Evolutionary conservation across 2,888 invertebrate species (phyloP).

Genomic region (Stenoptilia bipunctidactyla): DNA sequence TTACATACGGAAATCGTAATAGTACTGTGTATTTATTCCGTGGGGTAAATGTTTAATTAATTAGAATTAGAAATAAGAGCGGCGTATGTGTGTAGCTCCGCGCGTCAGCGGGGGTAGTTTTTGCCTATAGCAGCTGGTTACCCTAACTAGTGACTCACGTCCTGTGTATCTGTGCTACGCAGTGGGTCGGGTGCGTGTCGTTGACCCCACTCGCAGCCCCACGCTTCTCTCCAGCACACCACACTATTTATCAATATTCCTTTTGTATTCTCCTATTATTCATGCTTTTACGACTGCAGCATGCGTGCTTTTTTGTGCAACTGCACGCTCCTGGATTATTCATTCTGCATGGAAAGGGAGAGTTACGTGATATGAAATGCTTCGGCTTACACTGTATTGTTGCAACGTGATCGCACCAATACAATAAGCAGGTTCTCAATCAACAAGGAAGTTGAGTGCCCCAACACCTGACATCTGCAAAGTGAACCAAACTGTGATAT

Average conservation of each 20-base stretch:
- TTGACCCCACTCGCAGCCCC: conserved; percentile 65
- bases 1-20: no score
- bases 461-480: background rate
- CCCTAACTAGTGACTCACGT: conserved; percentile 64
- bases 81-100: conserved; percentile 30
- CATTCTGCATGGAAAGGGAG: conserved; percentile 37
- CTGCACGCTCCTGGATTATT: conserved; percentile 33
- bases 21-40: no score
- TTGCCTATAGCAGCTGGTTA: conserved; percentile 64
- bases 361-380: conserved; percentile 11
- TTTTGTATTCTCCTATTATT: conserved; percentile 58
- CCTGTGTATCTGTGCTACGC: conserved; percentile 54
- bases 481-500: no score
- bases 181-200: conserved; percentile 63
- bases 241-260: conserved; percentile 56
- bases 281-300: conserved; percentile 40
- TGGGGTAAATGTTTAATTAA: conserved; percentile 21
- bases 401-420: background rate
- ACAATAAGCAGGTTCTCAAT: background rate
- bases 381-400: background rate
- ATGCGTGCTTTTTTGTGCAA: conserved; percentile 31
- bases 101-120: conserved; percentile 51
- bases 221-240: conserved; percentile 22
- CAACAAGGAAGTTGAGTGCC: background rate
- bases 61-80: conserved; percentile 25